phyloP scores from a whole-genome alignment of 2,888 invertebrate species.

The Drosophila mulleri region DNA sequence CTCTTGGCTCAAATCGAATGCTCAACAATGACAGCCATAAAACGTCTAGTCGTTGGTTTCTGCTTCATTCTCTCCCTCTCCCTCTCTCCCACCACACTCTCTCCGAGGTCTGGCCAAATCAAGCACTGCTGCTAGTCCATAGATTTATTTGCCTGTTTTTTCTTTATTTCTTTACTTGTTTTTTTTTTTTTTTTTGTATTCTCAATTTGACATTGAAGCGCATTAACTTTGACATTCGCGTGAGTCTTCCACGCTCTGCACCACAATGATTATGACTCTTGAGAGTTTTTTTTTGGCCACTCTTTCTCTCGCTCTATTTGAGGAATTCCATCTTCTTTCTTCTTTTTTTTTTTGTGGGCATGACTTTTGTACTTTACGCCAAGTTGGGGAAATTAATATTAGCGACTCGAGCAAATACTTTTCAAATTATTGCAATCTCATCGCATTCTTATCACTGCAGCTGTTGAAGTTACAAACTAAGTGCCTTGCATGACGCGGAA shows the following conservation, averaged over 20 bases:
- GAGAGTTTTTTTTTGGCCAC: slow-evolving; percentile 33
- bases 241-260: slow-evolving; percentile 30
- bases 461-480: slow-evolving; percentile 59
- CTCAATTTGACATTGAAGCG: slow-evolving; percentile 65
- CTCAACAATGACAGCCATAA: slow-evolving; percentile 72
- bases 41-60: slow-evolving; percentile 59
- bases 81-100: not conserved
- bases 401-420: slow-evolving; percentile 46
- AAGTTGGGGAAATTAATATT: slow-evolving; percentile 70
- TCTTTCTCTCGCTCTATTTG: not conserved
- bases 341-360: slow-evolving; percentile 24
- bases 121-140: slow-evolving; percentile 37
- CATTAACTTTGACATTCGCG: slow-evolving; percentile 73
- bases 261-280: slow-evolving; percentile 70
- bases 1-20: slow-evolving; percentile 32
- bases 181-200: slow-evolving; percentile 18
- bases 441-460: slow-evolving; percentile 69
- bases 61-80: not conserved
- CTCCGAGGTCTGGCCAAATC: slow-evolving; percentile 48
- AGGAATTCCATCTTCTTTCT: not conserved
- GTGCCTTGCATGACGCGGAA: slow-evolving; percentile 63
- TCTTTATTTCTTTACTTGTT: slow-evolving; percentile 17
- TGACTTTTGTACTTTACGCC: slow-evolving; percentile 74
- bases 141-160: slow-evolving; percentile 30
- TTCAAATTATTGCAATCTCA: slow-evolving; percentile 61